Base-by-base conservation (phyloP, 1,140 invertebrate species). In the Achroia grisella region DNA sequence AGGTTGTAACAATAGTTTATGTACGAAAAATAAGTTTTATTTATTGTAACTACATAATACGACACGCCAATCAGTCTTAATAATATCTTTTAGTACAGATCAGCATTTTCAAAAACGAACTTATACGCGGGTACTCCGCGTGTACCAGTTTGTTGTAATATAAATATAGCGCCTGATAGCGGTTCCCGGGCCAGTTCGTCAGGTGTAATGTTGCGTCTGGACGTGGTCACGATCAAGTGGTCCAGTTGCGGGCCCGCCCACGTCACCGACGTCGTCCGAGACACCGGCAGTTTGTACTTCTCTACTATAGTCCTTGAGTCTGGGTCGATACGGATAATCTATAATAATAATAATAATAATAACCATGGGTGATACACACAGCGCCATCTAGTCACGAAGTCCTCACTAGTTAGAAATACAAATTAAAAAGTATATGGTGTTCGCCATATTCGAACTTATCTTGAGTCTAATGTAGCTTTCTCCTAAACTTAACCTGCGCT, bases 181-280 rank as follows among this genome's bases (percentile, higher is more conserved):
- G 54, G 48, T 36, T 47, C 17, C 0, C 28, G 0, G 9, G 3
- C 6, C 4, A 48, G n/a, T 10, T 39, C 3, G 0, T 27, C 32
- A 0, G 14, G 5, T 5, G 32, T 10, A 30, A 52, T 28, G 10
- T 52, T 46, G 9, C 54, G 32, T 8, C 42, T 13, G 0, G 54
- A 87, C 0, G 89, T 90, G 1, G 93, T 95, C 0, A 94, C 91
- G 56, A 89, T 94, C 0, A 95, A 77, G 40, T 90, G 89, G 57
- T 93, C 90, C 17, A 93, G 72, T 57, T 92, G 88, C 4, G 88
- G 83, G 6, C 93, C 93, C 11, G 93, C 94, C 71, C 93, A 96
- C 46, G 90, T 89, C 0, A 90, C 89, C 0, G 93, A 94, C 0
- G 93, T 95, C 1, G 93, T 88, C 53, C 90, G 87, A 44, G 84